Evolutionary conservation across 1,140 invertebrate species (phyloP).

Genomic region (Zaprionus camerounensis): DNA sequence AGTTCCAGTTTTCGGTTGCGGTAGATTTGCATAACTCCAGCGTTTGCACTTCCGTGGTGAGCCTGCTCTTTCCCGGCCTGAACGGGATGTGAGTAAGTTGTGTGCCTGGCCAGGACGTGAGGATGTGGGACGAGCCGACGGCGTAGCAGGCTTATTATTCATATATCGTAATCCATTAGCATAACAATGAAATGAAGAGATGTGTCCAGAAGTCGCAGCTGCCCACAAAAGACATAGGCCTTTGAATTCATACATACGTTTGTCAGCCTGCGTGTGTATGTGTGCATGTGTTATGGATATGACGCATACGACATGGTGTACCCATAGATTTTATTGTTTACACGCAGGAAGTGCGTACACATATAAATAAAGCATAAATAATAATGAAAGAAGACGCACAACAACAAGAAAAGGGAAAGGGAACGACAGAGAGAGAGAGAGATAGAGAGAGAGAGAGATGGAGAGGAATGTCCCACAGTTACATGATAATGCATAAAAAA

Average conservation of each 20-base stretch:
- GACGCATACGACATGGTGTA: constrained; percentile 71
- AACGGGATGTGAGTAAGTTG: neutral
- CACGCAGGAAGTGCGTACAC: constrained; percentile 76
- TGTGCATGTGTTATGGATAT: constrained; percentile 27
- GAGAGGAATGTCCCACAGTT: constrained; percentile 39
- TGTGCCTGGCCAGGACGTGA: constrained; percentile 1
- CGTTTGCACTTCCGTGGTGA: constrained; percentile 45
- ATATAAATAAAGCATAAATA: constrained; percentile 83
- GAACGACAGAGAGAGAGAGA: neutral
- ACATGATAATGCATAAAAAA: constrained; percentile 83
- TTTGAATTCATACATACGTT: constrained; percentile 28
- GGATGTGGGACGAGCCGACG: constrained; percentile 16
- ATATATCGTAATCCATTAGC: constrained; percentile 81
- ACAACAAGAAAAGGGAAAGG: neutral
- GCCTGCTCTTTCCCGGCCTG: neutral
- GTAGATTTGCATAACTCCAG: constrained; percentile 63
- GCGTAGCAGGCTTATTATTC: constrained; percentile 69
- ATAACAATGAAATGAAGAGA: constrained; percentile 71
- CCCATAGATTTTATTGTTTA: constrained; percentile 65
- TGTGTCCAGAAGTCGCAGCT: constrained; percentile 45
- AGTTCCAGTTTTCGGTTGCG: constrained; percentile 25
- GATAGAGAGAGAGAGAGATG: no score
- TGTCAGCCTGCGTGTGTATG: neutral
- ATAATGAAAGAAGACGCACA: constrained; percentile 76
- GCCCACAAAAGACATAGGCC: constrained; percentile 64